phyloP scores from a whole-genome alignment of 64 coral and sea anemone species.

The Anthopleura sola region DNA sequence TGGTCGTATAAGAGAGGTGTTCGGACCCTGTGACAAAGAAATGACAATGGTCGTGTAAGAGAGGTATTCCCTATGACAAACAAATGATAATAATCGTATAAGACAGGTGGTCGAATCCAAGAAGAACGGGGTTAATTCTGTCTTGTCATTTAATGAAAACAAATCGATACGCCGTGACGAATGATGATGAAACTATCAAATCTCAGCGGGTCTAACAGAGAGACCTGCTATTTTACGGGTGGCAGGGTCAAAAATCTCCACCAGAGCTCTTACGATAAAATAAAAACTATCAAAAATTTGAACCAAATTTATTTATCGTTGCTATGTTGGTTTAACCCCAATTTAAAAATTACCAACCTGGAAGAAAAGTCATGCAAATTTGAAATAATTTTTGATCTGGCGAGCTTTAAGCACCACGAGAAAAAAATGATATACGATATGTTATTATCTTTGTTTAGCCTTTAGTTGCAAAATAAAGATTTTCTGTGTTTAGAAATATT shows the following conservation, averaged over 20 bases:
- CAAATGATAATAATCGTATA: too few species aligned
- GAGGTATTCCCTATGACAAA: too few species aligned
- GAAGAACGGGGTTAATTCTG: too few species aligned
- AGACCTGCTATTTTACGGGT: background rate
- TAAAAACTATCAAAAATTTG: background rate
- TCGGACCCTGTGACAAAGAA: too few species aligned
- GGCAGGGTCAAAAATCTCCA: background rate
- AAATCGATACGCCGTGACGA: background rate
- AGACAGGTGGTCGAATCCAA: background rate
- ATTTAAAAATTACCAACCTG: background rate
- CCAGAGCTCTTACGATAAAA: background rate
- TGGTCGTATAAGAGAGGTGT: background rate
- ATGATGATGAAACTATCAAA: background rate
- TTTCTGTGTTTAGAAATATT: background rate
- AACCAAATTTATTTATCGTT: background rate
- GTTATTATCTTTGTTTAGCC: background rate
- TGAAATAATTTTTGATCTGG: background rate
- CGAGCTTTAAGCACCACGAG: too few species aligned
- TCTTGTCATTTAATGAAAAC: background rate
- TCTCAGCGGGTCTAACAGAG: background rate
- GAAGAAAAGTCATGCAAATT: background rate
- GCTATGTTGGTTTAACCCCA: background rate
- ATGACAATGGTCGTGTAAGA: too few species aligned
- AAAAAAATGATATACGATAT: background rate
- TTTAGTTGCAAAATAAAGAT: background rate